Conservation (phyloP, 2,113 vertebrate genomes). For the Epinephelus cyanopodus region DNA sequence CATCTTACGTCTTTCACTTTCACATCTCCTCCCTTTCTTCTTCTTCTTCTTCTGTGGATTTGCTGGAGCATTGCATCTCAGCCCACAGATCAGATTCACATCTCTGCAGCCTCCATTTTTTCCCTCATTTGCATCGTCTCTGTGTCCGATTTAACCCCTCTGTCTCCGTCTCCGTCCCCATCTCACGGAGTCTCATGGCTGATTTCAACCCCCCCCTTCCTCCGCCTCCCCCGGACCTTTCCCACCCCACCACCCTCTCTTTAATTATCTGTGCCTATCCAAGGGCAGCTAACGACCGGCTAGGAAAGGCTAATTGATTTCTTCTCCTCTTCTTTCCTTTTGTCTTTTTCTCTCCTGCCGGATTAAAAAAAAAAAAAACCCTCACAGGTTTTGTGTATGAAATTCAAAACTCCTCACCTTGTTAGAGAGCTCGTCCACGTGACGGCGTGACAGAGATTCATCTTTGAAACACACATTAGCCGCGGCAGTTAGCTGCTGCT, state of each 20-base stretch:
- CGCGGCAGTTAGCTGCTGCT: conserved; percentile 71
- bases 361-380: neutral
- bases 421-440: neutral
- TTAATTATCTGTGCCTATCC: conserved; percentile 86
- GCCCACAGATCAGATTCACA: conserved; percentile 31
- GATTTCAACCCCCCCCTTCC: conserved; percentile 20
- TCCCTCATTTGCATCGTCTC: no score
- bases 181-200: conserved; percentile 14
- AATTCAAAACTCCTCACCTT: conserved; percentile 28
- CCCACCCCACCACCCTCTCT: conserved; percentile 45
- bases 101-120: conserved; percentile 38
- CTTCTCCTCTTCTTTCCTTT: conserved; percentile 50
- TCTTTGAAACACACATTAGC: conserved; percentile 54
- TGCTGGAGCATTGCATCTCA: conserved; percentile 53
- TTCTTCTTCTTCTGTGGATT: conserved; percentile 14
- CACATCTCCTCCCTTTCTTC: neutral
- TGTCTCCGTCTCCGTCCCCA: conserved; percentile 13
- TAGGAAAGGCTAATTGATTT: conserved; percentile 84
- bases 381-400: conserved; percentile 1
- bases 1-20: no score
- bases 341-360: conserved; percentile 24
- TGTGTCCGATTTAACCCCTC: conserved; percentile 54
- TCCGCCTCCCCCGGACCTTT: conserved; percentile 24
- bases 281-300: conserved; percentile 85
- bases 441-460: conserved; percentile 37